Percentiles rank a stretch among this genome's conserved stretches.
Evolutionary conservation across 2,888 invertebrate genomes (phyloP).

Genomic region (Chrysolina oricalcia): DNA sequence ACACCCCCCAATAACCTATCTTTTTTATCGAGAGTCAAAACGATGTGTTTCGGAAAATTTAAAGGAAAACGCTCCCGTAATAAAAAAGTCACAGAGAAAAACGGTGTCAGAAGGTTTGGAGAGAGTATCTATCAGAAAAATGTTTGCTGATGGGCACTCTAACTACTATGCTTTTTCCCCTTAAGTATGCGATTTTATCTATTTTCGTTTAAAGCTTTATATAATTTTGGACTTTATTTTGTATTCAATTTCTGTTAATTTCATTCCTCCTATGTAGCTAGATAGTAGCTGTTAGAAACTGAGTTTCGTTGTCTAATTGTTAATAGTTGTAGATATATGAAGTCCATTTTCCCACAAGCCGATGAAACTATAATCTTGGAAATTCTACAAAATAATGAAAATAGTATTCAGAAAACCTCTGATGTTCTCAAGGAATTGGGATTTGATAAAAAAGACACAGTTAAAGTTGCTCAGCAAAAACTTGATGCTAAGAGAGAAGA

Average conservation of each 20-base stretch:
- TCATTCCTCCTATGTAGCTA: neutral
- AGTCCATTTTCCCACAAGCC: slow-evolving; percentile 91
- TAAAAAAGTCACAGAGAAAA: too few species aligned
- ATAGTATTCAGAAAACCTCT: slow-evolving; percentile 91
- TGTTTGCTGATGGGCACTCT: too few species aligned
- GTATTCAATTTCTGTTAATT: neutral
- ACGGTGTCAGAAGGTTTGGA: too few species aligned
- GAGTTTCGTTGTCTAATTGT: slow-evolving; percentile 44
- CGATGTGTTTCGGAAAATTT: too few species aligned
- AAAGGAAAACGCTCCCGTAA: too few species aligned
- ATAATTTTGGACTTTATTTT: neutral
- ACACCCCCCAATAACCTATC: too few species aligned
- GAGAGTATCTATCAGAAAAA: too few species aligned
- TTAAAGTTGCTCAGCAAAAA: slow-evolving; percentile 73
- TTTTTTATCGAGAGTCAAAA: too few species aligned
- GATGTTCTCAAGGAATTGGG: slow-evolving; percentile 88
- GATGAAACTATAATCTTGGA: slow-evolving; percentile 92
- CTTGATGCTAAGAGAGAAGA: slow-evolving; percentile 69
- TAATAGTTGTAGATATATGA: slow-evolving; percentile 83
- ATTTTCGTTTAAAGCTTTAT: neutral
- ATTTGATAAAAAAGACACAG: slow-evolving; percentile 84
- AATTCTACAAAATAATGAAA: slow-evolving; percentile 88
- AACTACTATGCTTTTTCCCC: slow-evolving; percentile 12
- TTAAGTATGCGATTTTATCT: neutral
- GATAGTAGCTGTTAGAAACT: neutral